Base-by-base conservation (phyloP, 2,888 invertebrate genomes). In the Drosophila differens region DNA sequence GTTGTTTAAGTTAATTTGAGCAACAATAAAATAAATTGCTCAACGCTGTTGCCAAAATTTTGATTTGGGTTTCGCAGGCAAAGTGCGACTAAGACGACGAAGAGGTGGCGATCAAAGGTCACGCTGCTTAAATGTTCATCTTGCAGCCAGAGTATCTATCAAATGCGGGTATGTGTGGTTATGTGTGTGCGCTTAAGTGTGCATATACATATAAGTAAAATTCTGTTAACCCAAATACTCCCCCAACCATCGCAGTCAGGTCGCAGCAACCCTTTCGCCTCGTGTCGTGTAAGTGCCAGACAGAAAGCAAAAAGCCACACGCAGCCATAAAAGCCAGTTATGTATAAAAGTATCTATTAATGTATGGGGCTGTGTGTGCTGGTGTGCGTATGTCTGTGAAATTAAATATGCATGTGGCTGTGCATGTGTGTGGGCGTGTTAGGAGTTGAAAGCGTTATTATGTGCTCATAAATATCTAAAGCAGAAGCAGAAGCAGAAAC, bases 11-110 rank as follows among this genome's bases (percentile, higher is more conserved):
- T 71, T 80, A 79, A 80, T 76, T 79, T 80, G 65, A 75, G 72
- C 58, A 79, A 79, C 80, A 79, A 80, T 79, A 75, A 80, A 79
- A 79, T 80, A 79, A 79, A 79, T 79, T 79, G 75, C 75, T 68
- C 61, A 74, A 79, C 70, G 74, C 74, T 70, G 75, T 70, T 55
- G 70, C 58, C 67, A 60, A 72, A 74, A 47, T 69, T 81, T 78
- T 83, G 72, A 79, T 79, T 79, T 80, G 78, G 80, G 78, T 78
- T 70, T 52, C 41, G 30, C 39, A 25, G 51, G 22, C 67, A 67
- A 32, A 37, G n/a, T 22, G 51, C 28, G 33, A 6, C 49, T 4
- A 14, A 22, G 32, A 12, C 14, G 9, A 32, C 44, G 47, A 14
- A 3, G 44, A 52, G 64, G 35, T 65, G 72, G 60, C 58, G 71